Percentiles rank a stretch among this genome's conserved stretches.
phyloP scores from a whole-genome alignment of 1,140 invertebrate species.

The Zophobas atratus region DNA sequence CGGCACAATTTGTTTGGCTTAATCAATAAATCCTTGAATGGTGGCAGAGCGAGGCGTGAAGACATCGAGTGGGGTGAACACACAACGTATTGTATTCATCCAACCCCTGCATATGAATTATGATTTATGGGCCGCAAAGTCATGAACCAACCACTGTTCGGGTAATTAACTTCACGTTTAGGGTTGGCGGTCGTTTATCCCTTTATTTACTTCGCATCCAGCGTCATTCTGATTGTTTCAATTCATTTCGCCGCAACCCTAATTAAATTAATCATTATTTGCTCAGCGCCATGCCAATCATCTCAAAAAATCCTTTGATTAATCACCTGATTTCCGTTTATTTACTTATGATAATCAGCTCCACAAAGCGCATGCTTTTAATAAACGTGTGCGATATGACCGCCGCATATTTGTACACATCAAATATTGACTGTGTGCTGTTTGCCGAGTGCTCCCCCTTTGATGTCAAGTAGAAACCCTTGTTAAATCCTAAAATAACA shows the following conservation, averaged over 20 bases:
- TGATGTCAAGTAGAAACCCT: constrained; percentile 54
- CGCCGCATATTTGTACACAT: constrained; percentile 21
- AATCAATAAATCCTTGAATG: constrained; percentile 52
- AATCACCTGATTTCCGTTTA: constrained; percentile 20
- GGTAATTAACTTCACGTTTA: constrained; percentile 62
- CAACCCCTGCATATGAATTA: constrained; percentile 62
- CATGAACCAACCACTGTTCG: constrained; percentile 63
- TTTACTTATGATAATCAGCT: constrained; percentile 31
- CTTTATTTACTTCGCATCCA: constrained; percentile 20
- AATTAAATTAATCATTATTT: constrained; percentile 61
- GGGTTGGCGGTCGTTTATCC: constrained; percentile 50
- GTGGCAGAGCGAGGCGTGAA: constrained; percentile 57
- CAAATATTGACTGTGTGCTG: constrained; percentile 45
- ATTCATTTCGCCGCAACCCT: constrained; percentile 14
- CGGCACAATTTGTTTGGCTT: constrained; percentile 40
- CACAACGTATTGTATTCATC: constrained; percentile 57
- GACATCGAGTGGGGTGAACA: constrained; percentile 53
- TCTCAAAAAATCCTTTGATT: constrained; percentile 20
- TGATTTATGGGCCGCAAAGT: constrained; percentile 61
- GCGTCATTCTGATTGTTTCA: constrained; percentile 29
- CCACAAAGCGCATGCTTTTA: constrained; percentile 26
- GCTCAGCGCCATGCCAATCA: constrained; percentile 26
- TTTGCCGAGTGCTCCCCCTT: constrained; percentile 50
- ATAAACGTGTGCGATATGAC: constrained; percentile 25
- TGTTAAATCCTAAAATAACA: constrained; percentile 57